Evolutionary conservation across 1,140 invertebrate species (phyloP).

Genomic region (Lasioglossum baleicum): DNA sequence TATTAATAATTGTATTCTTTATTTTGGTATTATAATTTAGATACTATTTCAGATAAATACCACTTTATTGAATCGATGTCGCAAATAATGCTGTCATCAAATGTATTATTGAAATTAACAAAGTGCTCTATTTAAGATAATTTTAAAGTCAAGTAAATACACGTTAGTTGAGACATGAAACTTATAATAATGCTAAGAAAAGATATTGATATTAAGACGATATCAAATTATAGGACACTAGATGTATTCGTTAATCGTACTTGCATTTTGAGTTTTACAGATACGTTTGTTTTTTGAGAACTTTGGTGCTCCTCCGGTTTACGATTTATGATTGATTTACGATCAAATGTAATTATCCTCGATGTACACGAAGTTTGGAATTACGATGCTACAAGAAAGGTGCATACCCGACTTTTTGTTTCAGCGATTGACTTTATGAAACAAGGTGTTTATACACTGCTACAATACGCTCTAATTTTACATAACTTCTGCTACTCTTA

Average conservation of each 20-base stretch:
- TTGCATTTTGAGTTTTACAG: conserved; percentile 22
- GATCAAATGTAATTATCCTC: conserved; percentile 27
- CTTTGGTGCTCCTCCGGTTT: conserved; percentile 35
- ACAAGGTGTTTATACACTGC: conserved; percentile 7
- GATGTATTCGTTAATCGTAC: background rate
- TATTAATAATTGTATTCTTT: conserved; percentile 27
- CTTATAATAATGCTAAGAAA: conserved; percentile 5
- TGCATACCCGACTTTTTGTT: conserved; percentile 21
- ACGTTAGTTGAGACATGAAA: conserved; percentile 5
- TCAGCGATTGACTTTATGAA: conserved; percentile 9
- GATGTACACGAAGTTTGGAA: conserved; percentile 6
- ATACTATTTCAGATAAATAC: conserved; percentile 28
- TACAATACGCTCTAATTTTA: conserved; percentile 10
- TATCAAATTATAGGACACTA: conserved; percentile 11
- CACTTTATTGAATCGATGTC: conserved; percentile 13
- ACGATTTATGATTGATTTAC: conserved; percentile 28
- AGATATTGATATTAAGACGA: background rate
- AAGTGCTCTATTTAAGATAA: conserved; percentile 25
- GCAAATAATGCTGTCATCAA: conserved; percentile 8
- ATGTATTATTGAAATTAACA: conserved; percentile 27
- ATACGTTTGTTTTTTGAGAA: conserved; percentile 4
- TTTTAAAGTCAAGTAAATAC: conserved; percentile 16
- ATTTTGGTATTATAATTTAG: conserved; percentile 27
- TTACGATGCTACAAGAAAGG: conserved; percentile 5
- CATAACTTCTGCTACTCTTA: background rate